phyloP scores from a whole-genome alignment of 2,797 vertebrate genomes.

The Harpagifer antarcticus region DNA sequence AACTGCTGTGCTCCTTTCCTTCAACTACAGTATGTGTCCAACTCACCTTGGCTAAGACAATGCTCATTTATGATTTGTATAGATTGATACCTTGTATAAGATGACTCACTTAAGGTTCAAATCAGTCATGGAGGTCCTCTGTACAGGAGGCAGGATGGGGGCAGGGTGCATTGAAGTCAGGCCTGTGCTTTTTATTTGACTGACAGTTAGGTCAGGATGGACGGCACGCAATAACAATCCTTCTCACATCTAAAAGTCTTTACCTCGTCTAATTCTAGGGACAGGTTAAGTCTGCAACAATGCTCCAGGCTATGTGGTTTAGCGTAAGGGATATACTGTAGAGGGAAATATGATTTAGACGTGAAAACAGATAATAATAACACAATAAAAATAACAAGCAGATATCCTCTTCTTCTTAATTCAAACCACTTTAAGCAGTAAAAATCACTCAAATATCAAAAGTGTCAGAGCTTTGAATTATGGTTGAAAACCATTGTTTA shows the following conservation, averaged over 20 bases:
- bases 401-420: not conserved
- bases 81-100: constrained; percentile 4
- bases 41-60: not conserved
- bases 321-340: not conserved
- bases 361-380: not conserved
- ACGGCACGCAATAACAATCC: constrained; percentile 60
- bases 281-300: constrained; percentile 47
- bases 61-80: constrained; percentile 7
- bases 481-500: not conserved
- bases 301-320: constrained; percentile 38
- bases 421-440: not conserved
- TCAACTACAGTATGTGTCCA: not conserved
- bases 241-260: constrained; percentile 74
- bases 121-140: constrained; percentile 27
- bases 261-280: constrained; percentile 50
- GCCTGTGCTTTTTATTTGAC: constrained; percentile 46
- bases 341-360: no score
- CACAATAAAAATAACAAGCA: not conserved
- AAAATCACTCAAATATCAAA: not conserved
- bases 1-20: constrained; percentile 24
- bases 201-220: constrained; percentile 51
- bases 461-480: not conserved
- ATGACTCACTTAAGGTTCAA: constrained; percentile 21
- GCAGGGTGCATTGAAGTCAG: constrained; percentile 25
- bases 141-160: not conserved